A percentile compares a stretch with the other conserved stretches of the same genome.
Conservation (phyloP, 2,797 vertebrate genomes). For the Chaetodon trifasciatus region DNA sequence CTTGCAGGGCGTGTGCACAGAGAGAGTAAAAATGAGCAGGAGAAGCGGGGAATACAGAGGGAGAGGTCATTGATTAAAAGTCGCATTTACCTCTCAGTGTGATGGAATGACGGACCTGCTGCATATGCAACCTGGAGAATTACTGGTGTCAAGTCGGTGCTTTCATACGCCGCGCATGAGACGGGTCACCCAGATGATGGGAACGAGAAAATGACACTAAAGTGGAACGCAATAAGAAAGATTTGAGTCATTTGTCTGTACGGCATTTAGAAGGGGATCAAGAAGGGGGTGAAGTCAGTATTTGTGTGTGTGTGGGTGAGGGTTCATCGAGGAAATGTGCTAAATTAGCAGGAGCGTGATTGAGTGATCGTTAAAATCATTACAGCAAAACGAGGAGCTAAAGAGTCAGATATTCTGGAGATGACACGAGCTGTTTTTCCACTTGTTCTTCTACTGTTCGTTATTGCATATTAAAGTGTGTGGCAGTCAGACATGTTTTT, state of each 20-base stretch:
- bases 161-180: slow-evolving; percentile 37
- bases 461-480: slow-evolving; percentile 40
- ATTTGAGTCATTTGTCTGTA: slow-evolving; percentile 47
- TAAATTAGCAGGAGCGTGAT: slow-evolving; percentile 70
- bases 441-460: slow-evolving; percentile 28
- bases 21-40: slow-evolving; percentile 38
- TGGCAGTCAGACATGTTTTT: slow-evolving; percentile 19
- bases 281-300: slow-evolving; percentile 26
- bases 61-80: slow-evolving; percentile 47
- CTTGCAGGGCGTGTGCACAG: slow-evolving; percentile 24
- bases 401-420: slow-evolving; percentile 41
- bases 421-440: slow-evolving; percentile 19
- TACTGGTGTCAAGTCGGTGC: slow-evolving; percentile 30
- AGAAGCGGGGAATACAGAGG: slow-evolving; percentile 9
- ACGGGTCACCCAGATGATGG: slow-evolving; percentile 17
- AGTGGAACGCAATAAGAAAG: slow-evolving; percentile 40
- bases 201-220: slow-evolving; percentile 31
- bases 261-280: slow-evolving; percentile 21
- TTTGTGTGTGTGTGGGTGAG: not conserved
- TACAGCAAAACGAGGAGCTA: slow-evolving; percentile 37
- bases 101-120: slow-evolving; percentile 37
- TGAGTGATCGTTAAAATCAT: slow-evolving; percentile 50
- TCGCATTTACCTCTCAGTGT: slow-evolving; percentile 32
- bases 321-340: slow-evolving; percentile 48
- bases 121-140: slow-evolving; percentile 39